A percentile compares a stretch with the other conserved stretches of the same genome.
Evolutionary conservation across 2,797 vertebrate species (phyloP).

Genomic region (Poecilia wingei): DNA sequence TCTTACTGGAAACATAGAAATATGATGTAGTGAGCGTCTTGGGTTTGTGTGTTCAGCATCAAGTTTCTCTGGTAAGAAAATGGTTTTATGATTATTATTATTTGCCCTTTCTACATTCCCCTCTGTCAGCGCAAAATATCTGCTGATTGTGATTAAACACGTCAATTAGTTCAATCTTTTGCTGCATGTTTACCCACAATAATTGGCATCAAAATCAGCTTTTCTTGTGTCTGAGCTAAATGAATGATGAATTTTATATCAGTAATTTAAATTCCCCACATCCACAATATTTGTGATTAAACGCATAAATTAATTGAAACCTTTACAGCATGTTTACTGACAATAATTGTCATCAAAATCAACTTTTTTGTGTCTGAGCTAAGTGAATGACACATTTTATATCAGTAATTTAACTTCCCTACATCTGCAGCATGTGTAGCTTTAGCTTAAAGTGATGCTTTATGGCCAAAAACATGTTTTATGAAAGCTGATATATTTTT

Average conservation of each 20-base stretch:
- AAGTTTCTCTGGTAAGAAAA: neutral
- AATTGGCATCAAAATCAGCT: neutral
- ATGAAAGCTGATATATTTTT: neutral
- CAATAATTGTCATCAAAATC: neutral
- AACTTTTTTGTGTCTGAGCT: neutral
- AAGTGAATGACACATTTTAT: neutral
- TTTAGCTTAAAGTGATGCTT: neutral
- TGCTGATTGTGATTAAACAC: neutral
- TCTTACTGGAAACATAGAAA: neutral
- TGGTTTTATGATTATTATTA: neutral
- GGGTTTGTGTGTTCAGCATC: neutral
- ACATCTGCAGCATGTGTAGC: neutral
- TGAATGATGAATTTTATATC: neutral
- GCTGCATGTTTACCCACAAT: neutral
- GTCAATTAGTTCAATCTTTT: neutral
- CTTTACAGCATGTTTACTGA: no score
- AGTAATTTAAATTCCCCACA: neutral
- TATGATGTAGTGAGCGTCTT: neutral
- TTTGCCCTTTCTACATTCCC: neutral
- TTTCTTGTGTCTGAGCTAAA: constrained; percentile 1
- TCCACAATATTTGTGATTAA: no score
- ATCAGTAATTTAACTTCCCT: neutral
- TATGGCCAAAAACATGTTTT: neutral
- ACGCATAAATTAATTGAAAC: no score
- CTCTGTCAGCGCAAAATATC: neutral